phyloP scores from a whole-genome alignment of 2,113 vertebrate genomes.

The Hemiprocne comata region DNA sequence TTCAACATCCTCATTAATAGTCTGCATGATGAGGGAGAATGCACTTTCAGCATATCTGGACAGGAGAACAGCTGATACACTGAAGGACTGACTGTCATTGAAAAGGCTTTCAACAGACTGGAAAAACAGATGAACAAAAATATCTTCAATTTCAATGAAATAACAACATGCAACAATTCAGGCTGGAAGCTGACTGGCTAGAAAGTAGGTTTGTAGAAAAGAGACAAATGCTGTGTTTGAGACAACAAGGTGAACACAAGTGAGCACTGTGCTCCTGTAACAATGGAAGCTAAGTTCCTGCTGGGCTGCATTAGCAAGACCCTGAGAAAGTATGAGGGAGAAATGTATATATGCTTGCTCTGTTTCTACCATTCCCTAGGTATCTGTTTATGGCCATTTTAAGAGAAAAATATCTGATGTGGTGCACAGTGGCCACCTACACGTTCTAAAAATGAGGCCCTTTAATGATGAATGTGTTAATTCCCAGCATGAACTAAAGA shows the following conservation, averaged over 20 bases:
- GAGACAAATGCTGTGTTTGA: neutral
- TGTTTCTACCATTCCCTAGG: neutral
- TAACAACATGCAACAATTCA: neutral
- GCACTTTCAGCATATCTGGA: neutral
- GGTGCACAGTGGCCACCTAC: neutral
- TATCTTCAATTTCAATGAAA: neutral
- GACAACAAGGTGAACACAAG: neutral
- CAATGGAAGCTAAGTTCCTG: neutral
- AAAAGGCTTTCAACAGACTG: neutral
- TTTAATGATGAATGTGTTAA: neutral
- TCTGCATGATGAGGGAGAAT: neutral
- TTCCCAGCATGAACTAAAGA: neutral
- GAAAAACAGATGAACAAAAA: neutral
- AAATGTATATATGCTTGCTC: neutral
- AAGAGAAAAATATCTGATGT: neutral
- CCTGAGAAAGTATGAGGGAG: neutral
- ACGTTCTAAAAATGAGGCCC: neutral
- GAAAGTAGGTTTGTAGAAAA: neutral
- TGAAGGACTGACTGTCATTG: neutral
- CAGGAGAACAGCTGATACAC: neutral
- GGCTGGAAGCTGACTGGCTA: neutral
- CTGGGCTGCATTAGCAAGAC: neutral
- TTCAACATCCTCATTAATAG: constrained; percentile 38
- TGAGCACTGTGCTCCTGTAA: neutral
- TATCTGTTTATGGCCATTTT: neutral